Base-by-base conservation (phyloP, 2,888 invertebrate species). In the Dynastes maya region DNA sequence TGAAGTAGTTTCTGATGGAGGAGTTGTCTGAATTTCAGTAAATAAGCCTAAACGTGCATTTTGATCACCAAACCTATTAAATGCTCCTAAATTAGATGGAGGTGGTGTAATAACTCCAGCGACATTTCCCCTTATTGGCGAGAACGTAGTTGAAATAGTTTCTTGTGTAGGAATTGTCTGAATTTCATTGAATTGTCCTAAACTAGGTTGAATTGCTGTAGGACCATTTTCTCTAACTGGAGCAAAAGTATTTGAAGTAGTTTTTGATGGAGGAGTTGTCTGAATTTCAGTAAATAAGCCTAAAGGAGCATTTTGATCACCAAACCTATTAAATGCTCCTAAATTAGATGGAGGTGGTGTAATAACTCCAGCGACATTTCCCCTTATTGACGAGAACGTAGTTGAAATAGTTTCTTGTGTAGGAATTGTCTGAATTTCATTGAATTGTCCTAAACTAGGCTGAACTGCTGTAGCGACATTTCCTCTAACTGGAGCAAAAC, bases 11-110 rank as follows among this genome's bases (percentile, higher is more conserved):
- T 16, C 32, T 32, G 32, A 32, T 5, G 32, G 32, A 32, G 32
- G 32, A 32, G 32, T 32, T 32, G 4, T 32, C 32, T 32, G 32
- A 5, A 32, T 1, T 5, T 5, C 32, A 32, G 32, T 32, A 32
- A 32, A 32, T 32, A 5, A 32, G 4, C 32, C 32, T 51, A 68
- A 22, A 8, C 8, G 45, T 2, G 49, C n/a, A 22, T 72, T 58
- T 22, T 61, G 58, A 72, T 37, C 45, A 1, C 72, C 72, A 22
- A 72, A 9, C 16, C 32, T 72, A n/a, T 40, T 61, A 22, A 40
- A 61, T 6, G 61, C 9, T 61, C 58, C 58, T 27, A 72, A 9
- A 8, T 2, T 49, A 6, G 68, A 51, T 22, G 27, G 8, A n/a
- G 68, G 51, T 5, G 32, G 32, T 32, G 32, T 4, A 32, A 32